These are phyloP conservation scores for Argyresthia albistria DNA, from an alignment of 2,888 invertebrate species.

Conservation along the genomic window DNA sequence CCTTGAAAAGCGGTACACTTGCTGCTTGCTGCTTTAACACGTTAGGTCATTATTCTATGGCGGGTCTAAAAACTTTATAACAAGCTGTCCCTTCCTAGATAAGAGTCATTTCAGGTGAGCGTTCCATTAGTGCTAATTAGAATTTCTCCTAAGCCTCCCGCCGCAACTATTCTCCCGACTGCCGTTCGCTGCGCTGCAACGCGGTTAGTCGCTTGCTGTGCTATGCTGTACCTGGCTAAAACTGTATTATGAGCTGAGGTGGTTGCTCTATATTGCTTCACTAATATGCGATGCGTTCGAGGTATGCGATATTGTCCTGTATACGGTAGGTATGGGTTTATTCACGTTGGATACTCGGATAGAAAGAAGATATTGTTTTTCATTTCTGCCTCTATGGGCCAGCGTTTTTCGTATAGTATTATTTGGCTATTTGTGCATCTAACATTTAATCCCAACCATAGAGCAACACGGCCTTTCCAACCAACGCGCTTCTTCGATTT, in stretches of 20 bases:
- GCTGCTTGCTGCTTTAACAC: background rate
- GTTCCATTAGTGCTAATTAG: constrained; percentile 62
- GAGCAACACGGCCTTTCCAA: too few species aligned
- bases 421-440: too few species aligned
- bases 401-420: too few species aligned
- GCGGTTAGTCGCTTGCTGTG: background rate
- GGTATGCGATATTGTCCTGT: background rate
- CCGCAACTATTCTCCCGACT: constrained; percentile 1
- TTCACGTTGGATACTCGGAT: background rate
- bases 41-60: constrained; percentile 1
- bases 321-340: background rate
- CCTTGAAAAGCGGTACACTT: too few species aligned
- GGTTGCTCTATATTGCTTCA: background rate
- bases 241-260: background rate
- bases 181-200: background rate
- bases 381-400: too few species aligned
- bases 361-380: too few species aligned
- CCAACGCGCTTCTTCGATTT: too few species aligned
- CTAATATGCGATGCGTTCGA: background rate
- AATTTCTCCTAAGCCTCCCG: constrained; percentile 37
- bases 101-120: constrained; percentile 30
- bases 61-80: constrained; percentile 5
- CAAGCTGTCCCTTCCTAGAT: constrained; percentile 26
- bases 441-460: too few species aligned
- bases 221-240: background rate